Evolutionary conservation across 2,888 invertebrate genomes (phyloP).

Genomic region (Ethmia dodecea): DNA sequence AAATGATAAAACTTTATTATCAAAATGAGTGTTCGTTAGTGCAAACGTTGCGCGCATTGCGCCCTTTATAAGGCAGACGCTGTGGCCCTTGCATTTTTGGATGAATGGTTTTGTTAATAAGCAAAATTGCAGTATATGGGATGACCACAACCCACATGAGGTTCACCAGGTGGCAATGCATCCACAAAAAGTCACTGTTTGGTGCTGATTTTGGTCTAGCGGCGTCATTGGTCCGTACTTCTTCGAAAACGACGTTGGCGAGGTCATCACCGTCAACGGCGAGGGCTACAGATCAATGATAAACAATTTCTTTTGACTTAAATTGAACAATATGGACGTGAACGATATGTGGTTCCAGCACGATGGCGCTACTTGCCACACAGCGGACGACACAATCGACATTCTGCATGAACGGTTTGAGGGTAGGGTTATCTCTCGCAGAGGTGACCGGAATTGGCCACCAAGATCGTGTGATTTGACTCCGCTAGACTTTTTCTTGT

Average conservation of each 20-base stretch:
- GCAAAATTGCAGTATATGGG: conserved; percentile 22
- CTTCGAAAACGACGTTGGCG: conserved; percentile 9
- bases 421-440: conserved; percentile 1
- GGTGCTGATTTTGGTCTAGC: conserved; percentile 41
- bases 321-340: conserved; percentile 18
- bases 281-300: conserved; percentile 12
- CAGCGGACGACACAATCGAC: conserved; percentile 19
- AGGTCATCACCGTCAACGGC: conserved; percentile 10
- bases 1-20: too few relatives aligned
- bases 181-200: conserved; percentile 39
- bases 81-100: too few relatives aligned
- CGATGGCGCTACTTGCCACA: conserved; percentile 22
- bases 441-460: conserved; percentile 2
- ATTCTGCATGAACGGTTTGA: conserved; percentile 9
- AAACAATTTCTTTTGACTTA: conserved; percentile 11
- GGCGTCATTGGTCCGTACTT: conserved; percentile 10
- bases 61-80: too few relatives aligned
- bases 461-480: conserved; percentile 4
- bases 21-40: too few relatives aligned
- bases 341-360: conserved; percentile 17
- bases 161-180: conserved; percentile 22
- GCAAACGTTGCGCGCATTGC: too few relatives aligned
- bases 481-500: conserved; percentile 1
- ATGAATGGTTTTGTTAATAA: conserved; percentile 31
- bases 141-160: conserved; percentile 13